Percentiles rank a stretch among this genome's conserved stretches.
Conservation (phyloP, 2,888 invertebrate genomes). For the Synergus gifuensis region DNA sequence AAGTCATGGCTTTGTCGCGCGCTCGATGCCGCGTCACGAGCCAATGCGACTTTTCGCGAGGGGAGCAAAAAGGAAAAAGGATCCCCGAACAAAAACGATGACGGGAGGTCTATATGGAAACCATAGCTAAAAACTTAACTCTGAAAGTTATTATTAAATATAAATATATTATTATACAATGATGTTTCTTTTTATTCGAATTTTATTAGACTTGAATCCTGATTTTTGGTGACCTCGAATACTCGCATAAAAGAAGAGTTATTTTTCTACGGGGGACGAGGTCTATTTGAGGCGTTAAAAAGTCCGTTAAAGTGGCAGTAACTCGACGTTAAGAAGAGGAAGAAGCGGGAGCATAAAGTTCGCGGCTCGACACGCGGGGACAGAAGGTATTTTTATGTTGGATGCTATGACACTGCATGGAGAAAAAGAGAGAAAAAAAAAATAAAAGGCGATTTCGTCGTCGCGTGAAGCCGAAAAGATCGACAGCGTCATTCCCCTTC, state of each 20-base stretch:
- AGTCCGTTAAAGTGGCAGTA: slow-evolving; percentile 74
- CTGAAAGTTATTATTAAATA: neutral
- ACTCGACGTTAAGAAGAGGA: slow-evolving; percentile 67
- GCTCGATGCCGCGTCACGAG: slow-evolving; percentile 45
- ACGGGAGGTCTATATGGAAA: neutral
- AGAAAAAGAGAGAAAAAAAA: slow-evolving; percentile 42
- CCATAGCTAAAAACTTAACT: slow-evolving; percentile 7
- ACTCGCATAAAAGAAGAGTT: slow-evolving; percentile 38
- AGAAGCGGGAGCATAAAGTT: slow-evolving; percentile 63
- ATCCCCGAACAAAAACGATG: slow-evolving; percentile 1
- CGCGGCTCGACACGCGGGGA: slow-evolving; percentile 54
- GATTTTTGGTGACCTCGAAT: slow-evolving; percentile 21
- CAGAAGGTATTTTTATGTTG: slow-evolving; percentile 65
- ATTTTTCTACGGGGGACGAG: slow-evolving; percentile 50
- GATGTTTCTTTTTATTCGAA: neutral
- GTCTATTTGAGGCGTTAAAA: slow-evolving; percentile 74
- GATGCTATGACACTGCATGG: slow-evolving; percentile 50
- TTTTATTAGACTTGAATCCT: slow-evolving; percentile 29
- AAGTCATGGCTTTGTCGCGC: slow-evolving; percentile 58
- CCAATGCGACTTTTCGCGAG: slow-evolving; percentile 37
- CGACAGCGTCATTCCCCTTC: slow-evolving; percentile 46
- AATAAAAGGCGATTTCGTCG: slow-evolving; percentile 40
- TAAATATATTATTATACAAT: neutral
- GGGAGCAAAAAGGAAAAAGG: slow-evolving; percentile 23
- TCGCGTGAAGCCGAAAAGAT: slow-evolving; percentile 34